Evolutionary conservation across 1,140 invertebrate genomes (phyloP).

Genomic region (Papilio polytes): DNA sequence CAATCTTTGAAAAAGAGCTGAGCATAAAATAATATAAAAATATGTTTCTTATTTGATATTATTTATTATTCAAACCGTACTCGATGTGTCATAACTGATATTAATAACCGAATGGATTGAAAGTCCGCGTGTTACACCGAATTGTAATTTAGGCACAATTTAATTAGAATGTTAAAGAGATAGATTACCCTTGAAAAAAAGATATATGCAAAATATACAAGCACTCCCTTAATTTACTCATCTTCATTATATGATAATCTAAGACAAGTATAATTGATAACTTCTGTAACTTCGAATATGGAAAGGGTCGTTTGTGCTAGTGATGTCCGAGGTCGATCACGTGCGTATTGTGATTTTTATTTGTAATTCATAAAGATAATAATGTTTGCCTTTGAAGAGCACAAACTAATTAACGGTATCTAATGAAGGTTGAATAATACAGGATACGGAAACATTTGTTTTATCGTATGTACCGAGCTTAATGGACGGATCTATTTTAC

Average conservation of each 20-base stretch:
- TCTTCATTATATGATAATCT: neutral
- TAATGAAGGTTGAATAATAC: neutral
- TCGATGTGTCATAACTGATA: neutral
- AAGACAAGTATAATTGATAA: neutral
- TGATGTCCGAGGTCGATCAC: neutral
- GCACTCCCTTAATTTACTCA: neutral
- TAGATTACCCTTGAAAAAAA: too few species aligned
- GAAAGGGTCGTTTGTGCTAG: neutral
- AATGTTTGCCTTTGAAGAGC: neutral
- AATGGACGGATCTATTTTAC: neutral
- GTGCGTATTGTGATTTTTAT: neutral
- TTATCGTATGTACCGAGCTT: neutral
- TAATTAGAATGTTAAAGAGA: neutral
- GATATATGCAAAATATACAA: neutral
- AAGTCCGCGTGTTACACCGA: neutral
- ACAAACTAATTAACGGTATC: neutral
- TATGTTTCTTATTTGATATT: neutral
- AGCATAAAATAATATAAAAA: neutral
- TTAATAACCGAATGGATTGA: conserved; percentile 2
- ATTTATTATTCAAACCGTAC: neutral
- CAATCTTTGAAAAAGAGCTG: neutral
- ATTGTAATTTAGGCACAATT: neutral
- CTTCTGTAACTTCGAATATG: neutral
- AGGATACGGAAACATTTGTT: neutral
- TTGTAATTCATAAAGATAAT: neutral